A percentile compares a stretch with the other conserved stretches of the same genome.
Conservation (phyloP, 2,888 invertebrate genomes). For the Polyommatus icarus region DNA sequence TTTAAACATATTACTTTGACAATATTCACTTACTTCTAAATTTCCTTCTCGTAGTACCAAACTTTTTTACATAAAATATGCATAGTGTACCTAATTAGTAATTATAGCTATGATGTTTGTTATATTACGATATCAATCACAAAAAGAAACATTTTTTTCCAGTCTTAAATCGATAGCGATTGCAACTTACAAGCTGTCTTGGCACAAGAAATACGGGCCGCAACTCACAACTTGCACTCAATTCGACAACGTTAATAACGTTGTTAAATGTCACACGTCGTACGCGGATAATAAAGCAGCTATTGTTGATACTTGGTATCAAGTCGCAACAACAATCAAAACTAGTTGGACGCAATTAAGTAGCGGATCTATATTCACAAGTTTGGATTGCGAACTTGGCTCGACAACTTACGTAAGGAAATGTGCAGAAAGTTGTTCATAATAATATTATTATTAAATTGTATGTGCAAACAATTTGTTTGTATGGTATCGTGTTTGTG, state of each 20-base stretch:
- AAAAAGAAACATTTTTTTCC: neutral
- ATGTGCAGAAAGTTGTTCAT: neutral
- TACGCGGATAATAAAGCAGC: constrained; percentile 28
- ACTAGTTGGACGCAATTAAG: constrained; percentile 28
- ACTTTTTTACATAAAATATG: too few species aligned
- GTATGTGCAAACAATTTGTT: too few species aligned
- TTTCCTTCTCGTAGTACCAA: too few species aligned
- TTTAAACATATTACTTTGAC: too few species aligned
- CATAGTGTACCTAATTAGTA: too few species aligned
- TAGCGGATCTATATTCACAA: constrained; percentile 26
- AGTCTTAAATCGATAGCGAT: neutral
- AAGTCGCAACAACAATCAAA: constrained; percentile 28
- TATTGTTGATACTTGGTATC: constrained; percentile 27
- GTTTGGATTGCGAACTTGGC: constrained; percentile 10
- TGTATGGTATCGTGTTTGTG: too few species aligned
- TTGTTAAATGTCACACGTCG: neutral
- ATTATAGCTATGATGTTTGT: too few species aligned
- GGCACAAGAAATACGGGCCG: constrained; percentile 19
- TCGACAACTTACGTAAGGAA: neutral
- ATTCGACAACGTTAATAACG: constrained; percentile 48
- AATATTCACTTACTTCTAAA: too few species aligned
- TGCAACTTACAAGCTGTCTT: neutral
- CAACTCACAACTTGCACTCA: constrained; percentile 43
- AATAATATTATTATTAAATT: neutral
- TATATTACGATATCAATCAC: neutral